Conservation (phyloP, 37 sponge, comb jelly and placozoan genomes). For the Petrosia ficiformis region DNA sequence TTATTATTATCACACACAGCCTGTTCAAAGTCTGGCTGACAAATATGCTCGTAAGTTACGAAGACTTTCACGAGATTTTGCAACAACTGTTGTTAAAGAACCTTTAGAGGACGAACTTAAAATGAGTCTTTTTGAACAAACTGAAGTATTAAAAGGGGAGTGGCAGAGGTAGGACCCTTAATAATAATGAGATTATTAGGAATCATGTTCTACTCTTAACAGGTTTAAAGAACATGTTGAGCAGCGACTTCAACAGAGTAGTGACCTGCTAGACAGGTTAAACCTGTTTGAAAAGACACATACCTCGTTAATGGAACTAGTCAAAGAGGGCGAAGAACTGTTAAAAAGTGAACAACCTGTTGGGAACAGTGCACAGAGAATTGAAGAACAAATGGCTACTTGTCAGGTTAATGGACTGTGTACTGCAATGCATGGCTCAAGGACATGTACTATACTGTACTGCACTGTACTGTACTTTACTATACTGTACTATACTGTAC, state of each 20-base stretch:
- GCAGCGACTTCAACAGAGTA: slow-evolving; percentile 9
- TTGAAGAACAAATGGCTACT: slow-evolving; percentile 56
- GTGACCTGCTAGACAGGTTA: slow-evolving; percentile 38
- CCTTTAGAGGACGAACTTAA: neutral
- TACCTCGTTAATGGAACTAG: slow-evolving; percentile 25
- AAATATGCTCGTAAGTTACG: slow-evolving; percentile 41
- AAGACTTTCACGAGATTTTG: neutral
- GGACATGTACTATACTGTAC: neutral
- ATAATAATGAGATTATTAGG: neutral
- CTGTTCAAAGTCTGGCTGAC: slow-evolving; percentile 47
- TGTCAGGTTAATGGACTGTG: slow-evolving; percentile 61
- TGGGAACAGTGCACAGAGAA: slow-evolving; percentile 20
- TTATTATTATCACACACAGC: too few species aligned
- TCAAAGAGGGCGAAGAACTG: slow-evolving; percentile 42
- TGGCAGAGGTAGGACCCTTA: slow-evolving; percentile 34
- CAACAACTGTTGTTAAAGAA: neutral
- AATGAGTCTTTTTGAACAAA: slow-evolving; percentile 2
- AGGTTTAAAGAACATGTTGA: slow-evolving; percentile 20
- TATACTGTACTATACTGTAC: too few species aligned
- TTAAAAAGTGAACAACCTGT: slow-evolving; percentile 51
- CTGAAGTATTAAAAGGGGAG: slow-evolving; percentile 22
- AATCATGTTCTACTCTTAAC: neutral
- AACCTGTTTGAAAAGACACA: slow-evolving; percentile 44
- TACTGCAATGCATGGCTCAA: too few species aligned
- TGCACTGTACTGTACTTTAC: too few species aligned